Percentiles rank a stretch among this genome's conserved stretches.
These are phyloP conservation scores for Micromys minutus DNA, from an alignment of 2,113 vertebrate genomes.

Conservation along the genomic window DNA sequence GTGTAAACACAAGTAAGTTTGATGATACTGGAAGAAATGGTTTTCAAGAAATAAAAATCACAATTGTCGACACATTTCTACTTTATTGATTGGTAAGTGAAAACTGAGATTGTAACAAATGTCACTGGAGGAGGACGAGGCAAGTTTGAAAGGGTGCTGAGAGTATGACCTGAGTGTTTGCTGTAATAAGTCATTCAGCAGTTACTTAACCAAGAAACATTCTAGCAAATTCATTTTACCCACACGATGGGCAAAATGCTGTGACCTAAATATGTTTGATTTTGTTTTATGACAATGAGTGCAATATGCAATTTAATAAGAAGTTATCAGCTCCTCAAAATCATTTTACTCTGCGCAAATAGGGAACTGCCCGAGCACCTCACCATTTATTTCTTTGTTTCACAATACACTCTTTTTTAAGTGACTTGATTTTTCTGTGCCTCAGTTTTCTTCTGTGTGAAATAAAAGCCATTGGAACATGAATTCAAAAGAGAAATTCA, in stretches of 20 bases:
- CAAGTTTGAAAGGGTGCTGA: slow-evolving; percentile 61
- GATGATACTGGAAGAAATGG: slow-evolving; percentile 43
- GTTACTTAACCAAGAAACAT: slow-evolving; percentile 9
- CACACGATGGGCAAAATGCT: slow-evolving; percentile 76
- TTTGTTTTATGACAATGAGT: slow-evolving; percentile 81
- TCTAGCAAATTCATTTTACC: slow-evolving; percentile 60
- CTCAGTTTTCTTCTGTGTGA: slow-evolving; percentile 1
- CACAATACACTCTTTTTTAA: neutral
- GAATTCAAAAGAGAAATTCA: slow-evolving; percentile 29
- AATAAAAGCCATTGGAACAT: neutral
- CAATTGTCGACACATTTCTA: slow-evolving; percentile 81
- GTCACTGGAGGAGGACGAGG: slow-evolving; percentile 77
- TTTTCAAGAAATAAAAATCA: slow-evolving; percentile 68
- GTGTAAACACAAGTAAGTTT: slow-evolving; percentile 37
- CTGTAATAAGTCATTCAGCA: slow-evolving; percentile 65
- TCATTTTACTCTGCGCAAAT: slow-evolving; percentile 69
- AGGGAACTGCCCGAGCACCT: slow-evolving; percentile 27
- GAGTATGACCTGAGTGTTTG: slow-evolving; percentile 72
- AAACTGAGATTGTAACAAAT: slow-evolving; percentile 74
- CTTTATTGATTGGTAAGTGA: slow-evolving; percentile 80
- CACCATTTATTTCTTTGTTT: slow-evolving; percentile 76
- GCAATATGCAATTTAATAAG: slow-evolving; percentile 83
- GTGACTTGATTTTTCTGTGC: slow-evolving; percentile 1
- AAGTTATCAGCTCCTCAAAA: slow-evolving; percentile 72
- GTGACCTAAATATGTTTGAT: slow-evolving; percentile 69